Conservation (phyloP, 2,888 invertebrate genomes). For the Aphidius colemani region DNA sequence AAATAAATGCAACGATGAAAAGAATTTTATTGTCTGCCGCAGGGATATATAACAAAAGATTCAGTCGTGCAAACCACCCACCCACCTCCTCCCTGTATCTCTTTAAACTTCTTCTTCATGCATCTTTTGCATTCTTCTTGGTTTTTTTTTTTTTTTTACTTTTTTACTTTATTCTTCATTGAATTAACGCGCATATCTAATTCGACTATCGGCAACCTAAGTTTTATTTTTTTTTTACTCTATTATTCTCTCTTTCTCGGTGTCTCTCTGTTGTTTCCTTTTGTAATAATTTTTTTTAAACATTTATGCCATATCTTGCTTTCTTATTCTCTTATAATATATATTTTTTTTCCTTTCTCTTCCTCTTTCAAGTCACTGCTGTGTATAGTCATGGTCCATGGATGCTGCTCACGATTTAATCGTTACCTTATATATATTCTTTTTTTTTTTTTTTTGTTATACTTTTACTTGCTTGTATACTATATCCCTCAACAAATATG, state of each 20-base stretch:
- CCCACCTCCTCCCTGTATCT: conserved; percentile 5
- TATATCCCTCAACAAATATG: background rate
- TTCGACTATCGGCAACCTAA: conserved; percentile 19
- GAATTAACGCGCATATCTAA: conserved; percentile 25
- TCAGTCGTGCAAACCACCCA: conserved; percentile 19
- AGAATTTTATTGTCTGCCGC: conserved; percentile 29
- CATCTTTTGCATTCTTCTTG: conserved; percentile 2
- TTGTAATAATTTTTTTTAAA: conserved; percentile 15
- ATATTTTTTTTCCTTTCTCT: background rate
- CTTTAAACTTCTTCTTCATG: conserved; percentile 3
- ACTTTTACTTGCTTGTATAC: background rate
- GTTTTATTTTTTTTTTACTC: conserved; percentile 1
- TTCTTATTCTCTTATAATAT: conserved; percentile 13
- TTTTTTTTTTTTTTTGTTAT: conserved; percentile 1
- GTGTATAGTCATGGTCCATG: background rate
- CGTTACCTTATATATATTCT: conserved; percentile 19
- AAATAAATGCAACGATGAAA: conserved; percentile 17
- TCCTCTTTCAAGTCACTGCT: too few species aligned
- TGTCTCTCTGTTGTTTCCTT: background rate
- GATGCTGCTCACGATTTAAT: conserved; percentile 18
- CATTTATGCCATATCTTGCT: conserved; percentile 24
- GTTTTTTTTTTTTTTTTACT: background rate
- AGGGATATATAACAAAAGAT: conserved; percentile 20
- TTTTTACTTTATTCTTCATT: conserved; percentile 11
- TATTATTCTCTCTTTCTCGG: background rate